Conservation (phyloP, 2,797 vertebrate species). For the Squalus acanthias region DNA sequence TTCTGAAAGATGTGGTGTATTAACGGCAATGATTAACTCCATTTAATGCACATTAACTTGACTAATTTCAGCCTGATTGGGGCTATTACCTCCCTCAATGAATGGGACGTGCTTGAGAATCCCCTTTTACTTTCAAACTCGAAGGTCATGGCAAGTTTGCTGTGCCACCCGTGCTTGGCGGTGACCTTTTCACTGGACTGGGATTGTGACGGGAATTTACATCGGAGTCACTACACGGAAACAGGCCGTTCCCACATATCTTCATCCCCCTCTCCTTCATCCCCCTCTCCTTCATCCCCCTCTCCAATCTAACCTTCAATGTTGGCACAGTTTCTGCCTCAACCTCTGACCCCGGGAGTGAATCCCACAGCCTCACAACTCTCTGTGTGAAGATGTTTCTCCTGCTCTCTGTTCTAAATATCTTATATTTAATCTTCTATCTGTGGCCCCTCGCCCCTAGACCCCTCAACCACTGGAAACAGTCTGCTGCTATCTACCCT, state of each 20-base stretch:
- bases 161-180: not conserved
- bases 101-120: not conserved
- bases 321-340: not conserved
- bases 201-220: not conserved
- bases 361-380: not conserved
- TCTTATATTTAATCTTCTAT: not conserved
- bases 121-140: not conserved
- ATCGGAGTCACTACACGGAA: not conserved
- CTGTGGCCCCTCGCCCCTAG: not conserved
- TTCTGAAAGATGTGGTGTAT: not conserved
- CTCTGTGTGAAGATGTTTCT: too few species aligned
- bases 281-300: too few species aligned
- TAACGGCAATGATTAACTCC: not conserved
- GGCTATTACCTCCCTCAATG: not conserved
- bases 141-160: not conserved
- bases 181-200: not conserved
- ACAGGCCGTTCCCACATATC: not conserved
- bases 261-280: not conserved
- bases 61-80: not conserved
- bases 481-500: not conserved
- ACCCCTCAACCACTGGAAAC: not conserved
- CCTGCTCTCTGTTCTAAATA: not conserved
- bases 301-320: not conserved
- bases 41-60: constrained; percentile 2
- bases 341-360: too few species aligned